phyloP scores from a whole-genome alignment of 1,140 invertebrate genomes.

The Chrysomallon squamiferum region DNA sequence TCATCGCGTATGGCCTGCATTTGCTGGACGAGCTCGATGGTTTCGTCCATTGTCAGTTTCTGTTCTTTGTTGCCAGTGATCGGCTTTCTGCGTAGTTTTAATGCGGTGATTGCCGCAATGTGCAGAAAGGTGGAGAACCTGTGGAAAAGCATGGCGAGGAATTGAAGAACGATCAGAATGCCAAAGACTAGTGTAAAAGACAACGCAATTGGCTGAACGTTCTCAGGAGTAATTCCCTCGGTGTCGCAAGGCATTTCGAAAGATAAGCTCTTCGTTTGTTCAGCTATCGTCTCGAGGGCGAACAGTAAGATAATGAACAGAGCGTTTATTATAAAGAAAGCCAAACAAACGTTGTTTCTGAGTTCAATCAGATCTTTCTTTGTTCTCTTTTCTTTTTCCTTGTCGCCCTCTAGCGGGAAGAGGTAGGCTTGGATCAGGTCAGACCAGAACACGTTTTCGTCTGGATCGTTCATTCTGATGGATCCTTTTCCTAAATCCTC shows the following conservation, averaged over 20 bases:
- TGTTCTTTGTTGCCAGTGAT: background rate
- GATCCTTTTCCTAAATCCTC: constrained; percentile 59
- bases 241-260: constrained; percentile 12
- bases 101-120: constrained; percentile 50
- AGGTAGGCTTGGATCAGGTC: constrained; percentile 50
- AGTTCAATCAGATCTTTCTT: constrained; percentile 88
- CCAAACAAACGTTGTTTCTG: constrained; percentile 78
- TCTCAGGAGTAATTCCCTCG: constrained; percentile 12
- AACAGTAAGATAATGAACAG: constrained; percentile 57
- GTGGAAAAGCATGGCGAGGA: constrained; percentile 66
- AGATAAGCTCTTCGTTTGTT: constrained; percentile 26
- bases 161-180: constrained; percentile 64
- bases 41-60: constrained; percentile 26
- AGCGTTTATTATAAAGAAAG: constrained; percentile 54
- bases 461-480: constrained; percentile 70
- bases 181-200: constrained; percentile 65
- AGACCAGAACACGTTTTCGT: constrained; percentile 45
- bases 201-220: constrained; percentile 61
- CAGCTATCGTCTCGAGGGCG: constrained; percentile 34
- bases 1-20: constrained; percentile 30
- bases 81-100: constrained; percentile 17
- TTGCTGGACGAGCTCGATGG: constrained; percentile 29
- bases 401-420: constrained; percentile 44
- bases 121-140: constrained; percentile 61
- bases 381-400: constrained; percentile 41